Evolutionary conservation across 2,797 vertebrate species (phyloP).

Genomic region (Heterohyrax brucei): DNA sequence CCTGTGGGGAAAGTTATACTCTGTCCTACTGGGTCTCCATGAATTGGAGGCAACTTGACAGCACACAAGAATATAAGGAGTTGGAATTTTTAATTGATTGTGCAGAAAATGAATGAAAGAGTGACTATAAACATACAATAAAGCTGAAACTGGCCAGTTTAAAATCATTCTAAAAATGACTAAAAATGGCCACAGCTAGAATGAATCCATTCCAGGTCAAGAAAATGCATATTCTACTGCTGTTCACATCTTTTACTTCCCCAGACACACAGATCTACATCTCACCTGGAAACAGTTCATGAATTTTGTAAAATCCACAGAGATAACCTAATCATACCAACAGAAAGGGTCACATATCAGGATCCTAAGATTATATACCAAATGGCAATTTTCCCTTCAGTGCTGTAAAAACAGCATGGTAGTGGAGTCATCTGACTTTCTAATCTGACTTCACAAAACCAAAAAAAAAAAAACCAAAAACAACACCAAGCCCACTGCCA

Average conservation of each 20-base stretch:
- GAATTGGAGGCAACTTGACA: background rate
- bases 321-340: background rate
- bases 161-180: conserved; percentile 53
- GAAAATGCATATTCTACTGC: background rate
- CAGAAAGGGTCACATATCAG: background rate
- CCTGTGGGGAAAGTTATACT: background rate
- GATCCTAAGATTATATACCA: background rate
- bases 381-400: background rate
- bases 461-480: too few relatives aligned
- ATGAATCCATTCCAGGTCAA: conserved; percentile 32
- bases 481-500: too few relatives aligned
- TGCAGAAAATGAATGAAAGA: conserved; percentile 33
- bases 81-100: background rate
- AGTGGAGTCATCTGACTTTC: too few relatives aligned
- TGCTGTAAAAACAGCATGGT: too few relatives aligned
- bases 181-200: conserved; percentile 2
- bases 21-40: background rate
- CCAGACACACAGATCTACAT: background rate
- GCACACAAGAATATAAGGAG: conserved; percentile 7
- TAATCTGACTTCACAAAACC: too few relatives aligned
- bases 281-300: background rate
- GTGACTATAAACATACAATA: conserved; percentile 41
- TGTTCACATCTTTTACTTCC: background rate
- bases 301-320: background rate
- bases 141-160: conserved; percentile 18